Percentiles rank a stretch among this genome's conserved stretches.
Evolutionary conservation across 2,888 invertebrate species (phyloP).

Genomic region (Drosophila mimetica): DNA sequence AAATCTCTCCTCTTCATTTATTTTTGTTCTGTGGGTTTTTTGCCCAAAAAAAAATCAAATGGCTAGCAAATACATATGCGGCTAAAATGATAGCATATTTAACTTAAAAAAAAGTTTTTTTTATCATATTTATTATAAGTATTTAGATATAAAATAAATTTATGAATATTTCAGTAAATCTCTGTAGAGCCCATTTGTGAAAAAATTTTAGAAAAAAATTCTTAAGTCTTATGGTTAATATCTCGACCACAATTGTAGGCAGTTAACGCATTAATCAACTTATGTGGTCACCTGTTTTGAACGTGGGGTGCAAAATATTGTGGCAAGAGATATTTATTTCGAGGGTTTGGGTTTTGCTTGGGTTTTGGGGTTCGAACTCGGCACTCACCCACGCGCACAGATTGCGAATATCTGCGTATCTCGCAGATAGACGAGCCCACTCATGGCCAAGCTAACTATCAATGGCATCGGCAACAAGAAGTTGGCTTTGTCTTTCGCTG

Average conservation of each 20-base stretch:
- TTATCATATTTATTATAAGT: no score
- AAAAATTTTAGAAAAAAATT: neutral
- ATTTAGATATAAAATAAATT: no score
- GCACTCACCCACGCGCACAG: constrained; percentile 19
- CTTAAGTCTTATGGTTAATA: neutral
- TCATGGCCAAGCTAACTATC: constrained; percentile 24
- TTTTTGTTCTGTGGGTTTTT: neutral
- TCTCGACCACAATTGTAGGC: neutral
- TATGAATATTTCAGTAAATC: no score
- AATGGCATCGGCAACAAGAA: constrained; percentile 40
- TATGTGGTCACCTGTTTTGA: constrained; percentile 1
- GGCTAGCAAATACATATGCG: no score
- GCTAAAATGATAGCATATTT: neutral
- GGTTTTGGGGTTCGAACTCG: neutral
- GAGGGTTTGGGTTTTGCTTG: neutral
- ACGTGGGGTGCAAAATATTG: neutral
- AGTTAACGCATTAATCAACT: neutral
- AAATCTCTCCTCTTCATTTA: neutral
- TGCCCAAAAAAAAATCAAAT: no score
- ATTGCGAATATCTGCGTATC: constrained; percentile 20
- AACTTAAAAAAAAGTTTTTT: no score
- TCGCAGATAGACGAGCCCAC: constrained; percentile 4
- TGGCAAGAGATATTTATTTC: neutral
- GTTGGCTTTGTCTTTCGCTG: constrained; percentile 43
- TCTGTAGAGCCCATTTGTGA: neutral